Evolutionary conservation across 2,888 invertebrate genomes (phyloP), one percentile per base, ranked within the genome.

Genomic region (Teleogryllus oceanicus): DNA sequence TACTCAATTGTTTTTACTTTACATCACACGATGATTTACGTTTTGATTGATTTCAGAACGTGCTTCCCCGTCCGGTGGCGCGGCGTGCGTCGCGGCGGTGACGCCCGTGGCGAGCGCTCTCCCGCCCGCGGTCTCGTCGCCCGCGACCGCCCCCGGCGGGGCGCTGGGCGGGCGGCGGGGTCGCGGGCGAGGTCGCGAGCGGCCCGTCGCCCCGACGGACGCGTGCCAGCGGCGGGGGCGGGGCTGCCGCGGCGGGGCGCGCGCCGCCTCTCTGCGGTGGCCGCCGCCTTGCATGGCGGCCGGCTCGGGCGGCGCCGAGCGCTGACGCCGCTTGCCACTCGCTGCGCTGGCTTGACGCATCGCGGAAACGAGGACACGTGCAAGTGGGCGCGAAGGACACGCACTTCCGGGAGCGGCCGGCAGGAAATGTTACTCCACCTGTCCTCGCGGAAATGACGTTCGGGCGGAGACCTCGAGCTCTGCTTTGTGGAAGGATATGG

Each of bases 1-100:
- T 87, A 87, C 87, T 88, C 88, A 88, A 86, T 87, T 88, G 87
- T 86, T 87, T 87, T 88, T 87, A 87, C 86, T 62, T 62, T 18
- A 62, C 13, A 62, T 62, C 62, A 62, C 62, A 62, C n/a, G 16
- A 62, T 62, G 62, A 62, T 62, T 62, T 62, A 62, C 62, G 62
- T 13, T 62, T 62, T 62, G 62, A 62, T 62, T 62, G 62, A 18
- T 62, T 62, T 62, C 62, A 62, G 62, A 62, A n/a, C 62, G n/a
- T 62, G 62, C 62, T 62, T 5, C 62, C n/a, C 62, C 62, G 62
- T 12, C 62, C 62, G 62, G 62, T 62, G 62, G 62, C 62, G 62
- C n/a, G 62, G 62, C 37, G 37, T 37, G 37, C 37, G 37, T 37
- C 37, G 37, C 37, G 37, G 37, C 37, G 37, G 37, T 5, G 37